Base-by-base conservation (phyloP, 1,140 invertebrate species). In the Pseudomyrmex flavicornis region DNA sequence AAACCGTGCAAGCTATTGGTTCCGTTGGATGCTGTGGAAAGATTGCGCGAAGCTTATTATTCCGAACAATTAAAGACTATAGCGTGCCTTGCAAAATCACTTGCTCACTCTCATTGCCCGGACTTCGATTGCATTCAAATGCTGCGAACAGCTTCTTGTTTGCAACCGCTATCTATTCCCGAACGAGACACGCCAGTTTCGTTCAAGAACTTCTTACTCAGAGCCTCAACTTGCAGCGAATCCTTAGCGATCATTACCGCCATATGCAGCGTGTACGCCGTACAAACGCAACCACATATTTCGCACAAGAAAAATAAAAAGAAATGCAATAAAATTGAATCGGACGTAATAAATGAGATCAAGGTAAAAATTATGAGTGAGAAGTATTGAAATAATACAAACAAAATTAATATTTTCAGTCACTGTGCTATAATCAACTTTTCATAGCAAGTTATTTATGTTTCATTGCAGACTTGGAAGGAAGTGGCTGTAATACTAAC, bases 221-320 rank as follows among this genome's bases (percentile, higher is more conserved):
- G 94, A 84, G 93, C 92, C 12, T 88, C 93, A 9, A 94, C 94
- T 7, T 94, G 93, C 65, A 92, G 93, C 5, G 94, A 95, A 84
- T 93, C 93, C 44, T 88, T 95, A 61, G 92, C 93, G 15, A 91
- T 94, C 44, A 83, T 95, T 50, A 91, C 90, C 68, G 90, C 86
- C 13, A 94, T 94, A 90, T 94, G 93, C 79, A 70, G 87, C 63
- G 82, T 90, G 4, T 92, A 62, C 15, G 80, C 92, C 9, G 90
- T 89, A 50, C 86, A 91, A 61, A 89, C 90, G 0, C 85, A 93
- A 73, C 89, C 91, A 8, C 83, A 76, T 20, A 86, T 85, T 5
- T 89, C 87, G 0, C 90, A 92, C 48, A 94, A 92, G 61, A 94
- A 93, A 62, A 93, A 92, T 73, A 93, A 91, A 17, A 94, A 93